Conservation (phyloP, 2,113 vertebrate genomes). For the Vimba vimba region DNA sequence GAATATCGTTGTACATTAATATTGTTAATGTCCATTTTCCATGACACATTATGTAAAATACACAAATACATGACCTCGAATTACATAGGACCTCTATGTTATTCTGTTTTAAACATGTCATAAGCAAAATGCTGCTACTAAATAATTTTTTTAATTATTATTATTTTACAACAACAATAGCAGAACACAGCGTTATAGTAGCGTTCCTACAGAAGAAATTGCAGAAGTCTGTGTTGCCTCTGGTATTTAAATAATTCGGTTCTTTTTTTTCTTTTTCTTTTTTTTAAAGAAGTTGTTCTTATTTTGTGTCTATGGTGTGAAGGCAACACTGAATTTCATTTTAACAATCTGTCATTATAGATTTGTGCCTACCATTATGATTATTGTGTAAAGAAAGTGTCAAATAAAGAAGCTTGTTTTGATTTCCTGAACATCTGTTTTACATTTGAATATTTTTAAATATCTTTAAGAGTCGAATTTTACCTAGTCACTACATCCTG, state of each 20-base stretch:
- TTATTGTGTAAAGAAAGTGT: background rate
- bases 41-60: background rate
- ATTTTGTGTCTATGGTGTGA: background rate
- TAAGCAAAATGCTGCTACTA: slow-evolving; percentile 4
- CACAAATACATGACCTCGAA: background rate
- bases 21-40: background rate
- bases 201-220: background rate
- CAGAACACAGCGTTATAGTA: background rate
- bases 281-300: background rate
- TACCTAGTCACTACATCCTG: background rate
- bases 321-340: background rate
- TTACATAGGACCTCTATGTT: background rate
- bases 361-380: background rate
- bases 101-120: background rate
- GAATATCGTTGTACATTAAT: background rate
- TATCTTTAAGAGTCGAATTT: background rate
- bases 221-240: background rate
- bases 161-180: background rate
- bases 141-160: too few relatives aligned
- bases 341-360: background rate
- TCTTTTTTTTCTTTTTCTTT: background rate
- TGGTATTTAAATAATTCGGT: background rate
- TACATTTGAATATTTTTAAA: background rate
- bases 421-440: background rate
- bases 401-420: slow-evolving; percentile 11